These are phyloP conservation scores for Eremophila alpestris DNA, from an alignment of 2,797 vertebrate species.

Conservation along the genomic window DNA sequence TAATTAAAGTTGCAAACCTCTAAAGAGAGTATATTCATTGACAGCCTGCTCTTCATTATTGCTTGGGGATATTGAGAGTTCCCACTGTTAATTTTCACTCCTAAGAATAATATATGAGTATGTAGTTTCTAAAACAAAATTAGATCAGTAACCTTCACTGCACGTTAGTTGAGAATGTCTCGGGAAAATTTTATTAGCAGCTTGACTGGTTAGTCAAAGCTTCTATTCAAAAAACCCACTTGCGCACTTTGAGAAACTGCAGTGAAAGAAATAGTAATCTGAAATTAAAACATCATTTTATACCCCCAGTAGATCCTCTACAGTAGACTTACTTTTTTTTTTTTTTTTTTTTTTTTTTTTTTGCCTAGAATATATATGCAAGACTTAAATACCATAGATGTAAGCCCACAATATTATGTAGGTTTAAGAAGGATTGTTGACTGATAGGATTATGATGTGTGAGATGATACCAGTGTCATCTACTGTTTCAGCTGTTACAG, in stretches of 20 bases:
- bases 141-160: background rate
- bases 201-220: background rate
- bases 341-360: background rate
- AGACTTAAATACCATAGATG: background rate
- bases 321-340: background rate
- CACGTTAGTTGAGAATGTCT: background rate
- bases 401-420: background rate
- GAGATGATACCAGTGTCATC: background rate
- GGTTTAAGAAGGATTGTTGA: background rate
- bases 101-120: background rate
- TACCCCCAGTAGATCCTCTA: fast-evolving
- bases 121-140: background rate
- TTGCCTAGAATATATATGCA: background rate
- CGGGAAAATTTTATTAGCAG: background rate
- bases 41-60: constrained; percentile 28
- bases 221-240: background rate
- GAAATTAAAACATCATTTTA: background rate
- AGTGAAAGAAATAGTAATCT: background rate
- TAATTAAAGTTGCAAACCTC: constrained; percentile 53
- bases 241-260: background rate
- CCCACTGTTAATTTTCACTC: background rate
- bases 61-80: background rate
- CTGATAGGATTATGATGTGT: background rate
- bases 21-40: constrained; percentile 21
- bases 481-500: background rate